phyloP scores from a whole-genome alignment of 2,797 vertebrate species.

The Vespertilio murinus region DNA sequence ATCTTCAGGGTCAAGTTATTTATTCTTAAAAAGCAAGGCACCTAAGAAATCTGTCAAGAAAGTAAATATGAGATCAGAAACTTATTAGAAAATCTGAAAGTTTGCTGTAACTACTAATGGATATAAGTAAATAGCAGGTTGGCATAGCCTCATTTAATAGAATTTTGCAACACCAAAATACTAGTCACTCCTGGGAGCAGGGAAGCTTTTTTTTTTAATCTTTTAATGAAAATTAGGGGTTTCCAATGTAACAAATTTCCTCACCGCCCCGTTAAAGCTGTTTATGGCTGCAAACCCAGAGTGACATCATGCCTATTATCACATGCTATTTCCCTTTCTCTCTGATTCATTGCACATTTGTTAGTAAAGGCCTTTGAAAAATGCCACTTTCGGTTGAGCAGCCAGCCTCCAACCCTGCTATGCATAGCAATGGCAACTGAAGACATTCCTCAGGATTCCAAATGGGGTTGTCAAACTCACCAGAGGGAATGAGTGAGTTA shows the following conservation, averaged over 20 bases:
- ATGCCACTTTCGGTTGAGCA: fast-evolving
- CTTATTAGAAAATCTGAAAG: background rate
- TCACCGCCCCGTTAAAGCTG: background rate
- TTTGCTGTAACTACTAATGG: background rate
- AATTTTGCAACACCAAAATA: slow-evolving; percentile 26
- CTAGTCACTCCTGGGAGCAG: background rate
- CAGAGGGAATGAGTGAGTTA: background rate
- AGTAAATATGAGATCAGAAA: background rate
- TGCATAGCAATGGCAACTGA: background rate
- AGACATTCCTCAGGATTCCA: background rate
- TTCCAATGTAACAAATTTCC: slow-evolving; percentile 44
- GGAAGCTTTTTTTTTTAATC: background rate
- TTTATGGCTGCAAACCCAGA: background rate
- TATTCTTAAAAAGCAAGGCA: background rate
- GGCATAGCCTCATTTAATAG: background rate
- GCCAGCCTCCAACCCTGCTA: background rate
- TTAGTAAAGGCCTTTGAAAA: background rate
- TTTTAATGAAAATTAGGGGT: slow-evolving; percentile 62
- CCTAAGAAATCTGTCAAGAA: background rate
- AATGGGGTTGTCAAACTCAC: background rate
- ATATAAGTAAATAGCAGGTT: background rate
- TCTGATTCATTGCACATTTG: background rate
- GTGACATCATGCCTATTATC: background rate
- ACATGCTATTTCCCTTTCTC: background rate
- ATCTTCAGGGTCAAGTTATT: background rate